phyloP scores from a whole-genome alignment of 2,888 invertebrate genomes.

The Liodrosophila aerea region DNA sequence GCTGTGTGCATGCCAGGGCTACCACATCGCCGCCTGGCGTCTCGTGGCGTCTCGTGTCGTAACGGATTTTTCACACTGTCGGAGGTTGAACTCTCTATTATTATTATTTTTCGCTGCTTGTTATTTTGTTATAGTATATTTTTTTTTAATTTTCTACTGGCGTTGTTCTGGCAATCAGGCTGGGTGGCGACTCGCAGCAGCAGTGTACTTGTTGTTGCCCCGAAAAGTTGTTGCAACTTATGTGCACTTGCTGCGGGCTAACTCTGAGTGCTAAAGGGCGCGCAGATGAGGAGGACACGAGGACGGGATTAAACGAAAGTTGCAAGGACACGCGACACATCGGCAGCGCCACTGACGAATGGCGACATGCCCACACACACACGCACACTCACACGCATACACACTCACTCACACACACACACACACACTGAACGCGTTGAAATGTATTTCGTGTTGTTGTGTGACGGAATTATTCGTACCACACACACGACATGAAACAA shows the following conservation, averaged over 20 bases:
- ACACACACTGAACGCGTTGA: slow-evolving; percentile 34
- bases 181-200: slow-evolving; percentile 38
- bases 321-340: slow-evolving; percentile 59
- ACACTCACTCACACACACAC: slow-evolving; percentile 22
- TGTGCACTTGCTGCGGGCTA: slow-evolving; percentile 44
- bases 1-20: slow-evolving; percentile 28
- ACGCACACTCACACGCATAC: slow-evolving; percentile 16
- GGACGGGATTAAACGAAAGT: slow-evolving; percentile 12
- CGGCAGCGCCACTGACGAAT: too few species aligned
- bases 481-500: slow-evolving; percentile 19
- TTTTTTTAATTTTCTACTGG: too few species aligned
- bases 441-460: slow-evolving; percentile 38
- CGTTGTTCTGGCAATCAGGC: slow-evolving; percentile 56
- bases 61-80: too few species aligned
- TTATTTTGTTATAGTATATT: too few species aligned
- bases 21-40: slow-evolving; percentile 38
- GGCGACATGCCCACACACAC: too few species aligned
- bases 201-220: slow-evolving; percentile 38
- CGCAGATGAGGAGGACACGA: neutral
- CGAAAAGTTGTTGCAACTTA: slow-evolving; percentile 60
- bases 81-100: too few species aligned
- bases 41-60: slow-evolving; percentile 5
- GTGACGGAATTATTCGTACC: too few species aligned
- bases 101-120: neutral
- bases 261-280: slow-evolving; percentile 9